Evolutionary conservation across 1,140 invertebrate species (phyloP), one percentile per base, ranked within the genome.

Genomic region (Eulimnadia texana): DNA sequence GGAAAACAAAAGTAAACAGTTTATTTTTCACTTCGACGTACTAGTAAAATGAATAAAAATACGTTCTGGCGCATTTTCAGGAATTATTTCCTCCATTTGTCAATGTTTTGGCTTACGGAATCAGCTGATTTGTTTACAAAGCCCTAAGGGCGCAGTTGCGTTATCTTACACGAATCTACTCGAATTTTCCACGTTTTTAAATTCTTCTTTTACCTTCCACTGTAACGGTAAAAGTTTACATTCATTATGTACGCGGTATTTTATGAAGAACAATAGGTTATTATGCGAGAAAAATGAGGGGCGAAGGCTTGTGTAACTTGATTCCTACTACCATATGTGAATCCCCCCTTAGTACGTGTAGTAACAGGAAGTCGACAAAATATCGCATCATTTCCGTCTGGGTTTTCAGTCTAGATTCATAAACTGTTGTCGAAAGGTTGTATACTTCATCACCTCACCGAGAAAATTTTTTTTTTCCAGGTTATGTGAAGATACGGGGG

Each of bases 31-130:
- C n/a, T n/a, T n/a, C n/a, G n/a, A n/a, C n/a, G n/a, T n/a, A n/a
- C n/a, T n/a, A n/a, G n/a, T n/a, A n/a, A n/a, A n/a, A n/a, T n/a
- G n/a, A n/a, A n/a, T n/a, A n/a, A n/a, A n/a, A n/a, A n/a, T 63
- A 71, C 70, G 69, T 54, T 68, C 56, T 13, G 70, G 70, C 16
- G 69, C 71, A 65, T 69, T 66, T 58, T 62, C 60, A 28, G 71
- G 70, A 60, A 72, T 62, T 61, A 70, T 69, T 25, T 68, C 69
- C 71, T 42, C 33, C 33, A 42, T 42, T 42, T 42, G 33, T 42
- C 33, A 9, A 42, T n/a, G n/a, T n/a, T n/a, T n/a, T n/a, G n/a
- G n/a, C n/a, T n/a, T n/a, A n/a, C n/a, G n/a, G n/a, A 42, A 42
- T 42, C 33, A 42, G 33, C 33, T 42, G 33, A 42, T 42, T 42